Conservation (phyloP, 2,113 vertebrate species). For the crab-eating macaque (Macaca fascicularis) region T2T-MFA8v1.1 NC_088377.1:88075001-88075500, state of each 20-base stretch:
- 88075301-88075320: neutral
- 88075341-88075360: neutral
- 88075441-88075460: neutral
- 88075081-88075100: neutral
- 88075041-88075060: neutral
- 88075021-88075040: neutral
- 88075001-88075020: neutral
- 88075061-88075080: neutral
- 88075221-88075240: neutral
- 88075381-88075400: neutral
- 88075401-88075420: neutral
- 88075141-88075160: neutral
- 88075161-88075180: neutral
- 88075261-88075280: neutral
- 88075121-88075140: neutral
- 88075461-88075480: accelerated
- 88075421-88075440: neutral
- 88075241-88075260: neutral
- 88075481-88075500: neutral
- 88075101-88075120: neutral
- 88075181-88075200: neutral
- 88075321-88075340: neutral
- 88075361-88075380: neutral
- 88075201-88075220: neutral
- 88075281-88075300: neutral